Percentiles rank a stretch among this genome's conserved stretches.
Conservation (phyloP, 2,797 vertebrate species). For the Halcyon leucocephala region DNA sequence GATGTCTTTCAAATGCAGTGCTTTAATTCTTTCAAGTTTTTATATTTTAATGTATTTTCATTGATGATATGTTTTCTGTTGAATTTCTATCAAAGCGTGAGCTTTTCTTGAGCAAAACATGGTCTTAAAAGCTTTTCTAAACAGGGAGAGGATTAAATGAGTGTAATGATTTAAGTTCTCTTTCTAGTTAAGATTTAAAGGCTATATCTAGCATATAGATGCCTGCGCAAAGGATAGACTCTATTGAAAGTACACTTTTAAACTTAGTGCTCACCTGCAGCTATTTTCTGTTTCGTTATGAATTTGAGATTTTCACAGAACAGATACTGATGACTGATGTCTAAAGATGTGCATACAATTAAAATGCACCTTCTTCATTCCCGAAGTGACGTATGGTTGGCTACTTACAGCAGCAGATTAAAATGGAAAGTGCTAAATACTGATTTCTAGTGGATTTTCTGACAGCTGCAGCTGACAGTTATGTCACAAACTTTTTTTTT, state of each 20-base stretch:
- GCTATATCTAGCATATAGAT: neutral
- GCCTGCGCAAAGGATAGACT: neutral
- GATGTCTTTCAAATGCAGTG: constrained; percentile 16
- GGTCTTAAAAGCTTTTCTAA: constrained; percentile 23
- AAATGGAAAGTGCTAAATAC: neutral
- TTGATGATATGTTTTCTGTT: neutral
- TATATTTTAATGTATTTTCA: constrained; percentile 30
- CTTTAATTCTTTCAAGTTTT: constrained; percentile 36
- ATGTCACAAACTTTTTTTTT: neutral
- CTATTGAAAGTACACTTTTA: neutral
- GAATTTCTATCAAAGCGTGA: neutral
- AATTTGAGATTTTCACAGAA: neutral
- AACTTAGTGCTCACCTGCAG: neutral
- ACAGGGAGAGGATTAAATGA: constrained; percentile 17
- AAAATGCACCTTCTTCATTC: neutral
- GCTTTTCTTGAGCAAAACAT: neutral
- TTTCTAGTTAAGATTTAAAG: constrained; percentile 18
- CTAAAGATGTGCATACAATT: neutral
- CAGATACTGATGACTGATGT: neutral
- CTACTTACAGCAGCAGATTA: neutral
- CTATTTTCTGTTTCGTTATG: neutral
- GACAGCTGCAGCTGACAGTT: neutral
- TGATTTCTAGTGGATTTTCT: neutral
- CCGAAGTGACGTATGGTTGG: neutral
- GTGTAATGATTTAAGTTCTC: constrained; percentile 21